Evolutionary conservation across 2,113 vertebrate genomes (phyloP), one percentile per base, ranked within the genome.

Genomic region (Hyperopisus bebe): DNA sequence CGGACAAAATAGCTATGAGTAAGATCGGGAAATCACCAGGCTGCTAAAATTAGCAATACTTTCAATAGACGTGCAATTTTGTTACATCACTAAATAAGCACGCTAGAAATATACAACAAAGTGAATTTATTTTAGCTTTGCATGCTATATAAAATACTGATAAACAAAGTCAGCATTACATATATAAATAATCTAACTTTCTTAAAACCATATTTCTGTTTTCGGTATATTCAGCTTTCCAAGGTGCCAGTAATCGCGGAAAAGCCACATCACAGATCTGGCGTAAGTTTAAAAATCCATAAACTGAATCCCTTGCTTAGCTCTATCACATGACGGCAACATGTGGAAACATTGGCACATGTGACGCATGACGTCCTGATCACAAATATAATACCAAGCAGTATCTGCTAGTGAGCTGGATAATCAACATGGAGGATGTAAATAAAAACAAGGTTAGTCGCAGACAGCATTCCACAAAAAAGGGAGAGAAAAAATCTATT

Each of bases 111-210:
- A 89, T 55, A 88, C 89, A 92, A 91, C 90, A 92, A 90, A 93
- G 91, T 94, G 85, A 92, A 92, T 95, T 94, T 93, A 94, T 95
- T 95, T 89, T 87, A 91, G 89, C 66, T 92, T 92, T 84, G 91
- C 95, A 95, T 96, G 95, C 95, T 94, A 93, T 96, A 96, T 92
- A 95, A 95, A 96, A 96, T 93, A 42, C 94, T 91, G 90, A 93
- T 92, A 94, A 93, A 95, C 87, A 91, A 94, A 94, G 92, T 90
- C 84, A 82, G 51, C 89, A 90, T 92, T 91, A 92, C 90, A 94
- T 89, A 91, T 92, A 93, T 90, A 90, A 94, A 93, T 92, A 89
- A 86, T 93, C 90, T 88, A 86, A 89, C 88, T 74, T 90, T n/a
- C 39, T 62, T 55, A 90, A 90, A 93, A 92, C 80, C 90, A 47